Base-by-base conservation (phyloP, 53 echinoderm and acorn worm genomes). In the Zoroaster sp. region DNA sequence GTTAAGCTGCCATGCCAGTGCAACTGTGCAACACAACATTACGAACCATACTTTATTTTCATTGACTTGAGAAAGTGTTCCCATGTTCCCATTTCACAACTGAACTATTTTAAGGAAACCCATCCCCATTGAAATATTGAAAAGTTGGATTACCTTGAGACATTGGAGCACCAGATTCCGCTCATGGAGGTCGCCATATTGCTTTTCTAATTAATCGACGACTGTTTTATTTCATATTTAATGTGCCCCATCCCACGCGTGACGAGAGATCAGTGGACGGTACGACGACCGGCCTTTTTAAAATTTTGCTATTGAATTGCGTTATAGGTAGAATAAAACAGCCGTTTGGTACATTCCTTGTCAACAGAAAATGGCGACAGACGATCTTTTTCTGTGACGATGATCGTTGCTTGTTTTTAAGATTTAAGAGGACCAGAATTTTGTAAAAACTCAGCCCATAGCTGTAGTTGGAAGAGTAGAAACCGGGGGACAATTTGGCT, bases 301-400 rank as follows among this genome's bases (percentile, higher is more conserved):
- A 15, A 25, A 8, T 25, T 10, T 25, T 21, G 59, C 28, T 20
- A 25, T 2, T 21, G 55, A 55, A 23, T 21, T 8, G 63, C 9
- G 63, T 11, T n/a, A n/a, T n/a, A n/a, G n/a, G n/a, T n/a, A n/a
- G 32, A 35, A 6, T 47, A 45, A 76, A 81, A 81, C 81, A 81
- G 81, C 40, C 81, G 66, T 67, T 36, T n/a, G n/a, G 67, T 40
- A 67, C 65, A 81, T 81, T 81, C 81, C 81, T 33, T 81, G 81
- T 81, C 81, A 67, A 67, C 81, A 67, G 23, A 81, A 65, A 2
- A 23, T 78, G 54, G 28, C 78, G 55, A 54, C 36, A 52, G 45
- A 75, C 45, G 76, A 45, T 43, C 23, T 12, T 49, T 47, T 25
- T 32, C 76, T 25, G 30, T 32, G 28, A 6, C 6, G 17, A 15